phyloP scores from a whole-genome alignment of 2,888 invertebrate genomes.

The Tinea trinotella region DNA sequence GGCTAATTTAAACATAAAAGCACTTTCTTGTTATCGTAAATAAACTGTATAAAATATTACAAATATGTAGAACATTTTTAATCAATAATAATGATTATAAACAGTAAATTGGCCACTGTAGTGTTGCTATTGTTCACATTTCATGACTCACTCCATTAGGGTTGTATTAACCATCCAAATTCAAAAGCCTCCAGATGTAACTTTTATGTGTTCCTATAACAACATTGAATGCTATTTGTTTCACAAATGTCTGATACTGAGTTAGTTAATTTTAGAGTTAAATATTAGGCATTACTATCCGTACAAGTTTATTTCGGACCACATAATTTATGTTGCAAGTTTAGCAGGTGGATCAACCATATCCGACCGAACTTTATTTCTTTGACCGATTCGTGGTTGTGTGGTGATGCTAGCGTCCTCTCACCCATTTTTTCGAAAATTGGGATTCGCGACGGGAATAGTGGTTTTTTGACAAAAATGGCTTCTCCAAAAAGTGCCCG shows the following conservation, averaged over 20 bases:
- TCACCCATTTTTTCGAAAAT: slow-evolving; percentile 50
- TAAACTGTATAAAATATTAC: not conserved
- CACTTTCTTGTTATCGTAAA: not conserved
- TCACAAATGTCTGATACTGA: too few species aligned
- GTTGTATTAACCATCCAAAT: not conserved
- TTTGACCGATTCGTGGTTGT: slow-evolving; percentile 15
- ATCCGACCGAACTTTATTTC: not conserved
- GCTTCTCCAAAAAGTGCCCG: slow-evolving; percentile 49
- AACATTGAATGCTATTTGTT: not conserved
- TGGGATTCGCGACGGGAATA: slow-evolving; percentile 52
- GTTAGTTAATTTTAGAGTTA: too few species aligned
- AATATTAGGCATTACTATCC: too few species aligned
- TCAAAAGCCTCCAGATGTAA: not conserved
- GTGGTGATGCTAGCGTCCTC: slow-evolving; percentile 52
- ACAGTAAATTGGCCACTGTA: not conserved
- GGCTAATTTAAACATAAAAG: not conserved
- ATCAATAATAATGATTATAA: not conserved
- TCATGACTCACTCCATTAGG: not conserved
- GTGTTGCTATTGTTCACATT: not conserved
- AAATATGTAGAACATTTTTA: too few species aligned
- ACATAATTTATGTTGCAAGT: too few species aligned
- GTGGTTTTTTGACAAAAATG: slow-evolving; percentile 65
- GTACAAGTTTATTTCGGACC: not conserved
- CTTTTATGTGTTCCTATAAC: not conserved
- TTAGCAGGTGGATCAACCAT: too few species aligned